Conservation (phyloP, 2,113 vertebrate genomes). For the Scomber colias region DNA sequence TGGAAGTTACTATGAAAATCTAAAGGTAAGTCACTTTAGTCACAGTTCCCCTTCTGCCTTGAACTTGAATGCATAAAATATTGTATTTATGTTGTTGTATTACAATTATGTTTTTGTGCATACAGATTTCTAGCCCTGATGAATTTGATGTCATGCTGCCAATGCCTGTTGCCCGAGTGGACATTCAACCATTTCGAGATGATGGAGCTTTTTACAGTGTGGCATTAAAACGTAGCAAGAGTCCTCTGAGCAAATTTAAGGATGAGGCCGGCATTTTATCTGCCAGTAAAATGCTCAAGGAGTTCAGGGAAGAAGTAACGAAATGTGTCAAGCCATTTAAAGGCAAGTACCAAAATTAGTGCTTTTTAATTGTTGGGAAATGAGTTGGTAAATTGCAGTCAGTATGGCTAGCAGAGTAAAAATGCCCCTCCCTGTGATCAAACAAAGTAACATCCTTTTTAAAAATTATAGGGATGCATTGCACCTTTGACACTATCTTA, state of each 20-base stretch:
- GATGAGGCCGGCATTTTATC: constrained; percentile 27
- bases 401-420: neutral
- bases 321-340: neutral
- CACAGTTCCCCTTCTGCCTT: neutral
- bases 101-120: neutral
- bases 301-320: constrained; percentile 74
- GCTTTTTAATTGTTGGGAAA: neutral
- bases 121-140: constrained; percentile 77
- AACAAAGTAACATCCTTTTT: neutral
- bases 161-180: constrained; percentile 57
- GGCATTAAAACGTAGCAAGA: constrained; percentile 57
- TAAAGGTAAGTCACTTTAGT: constrained; percentile 72
- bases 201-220: constrained; percentile 78
- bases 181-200: constrained; percentile 5
- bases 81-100: too few species aligned
- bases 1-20: constrained; percentile 83
- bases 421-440: neutral
- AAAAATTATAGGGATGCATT: too few species aligned
- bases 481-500: too few species aligned
- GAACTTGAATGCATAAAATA: too few species aligned
- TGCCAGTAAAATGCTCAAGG: constrained; percentile 65
- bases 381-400: neutral
- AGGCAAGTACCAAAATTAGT: constrained; percentile 34
- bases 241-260: constrained; percentile 53
- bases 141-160: constrained; percentile 82